phyloP scores from a whole-genome alignment of 2,113 vertebrate species.

The Phalacrocorax brasilianus region DNA sequence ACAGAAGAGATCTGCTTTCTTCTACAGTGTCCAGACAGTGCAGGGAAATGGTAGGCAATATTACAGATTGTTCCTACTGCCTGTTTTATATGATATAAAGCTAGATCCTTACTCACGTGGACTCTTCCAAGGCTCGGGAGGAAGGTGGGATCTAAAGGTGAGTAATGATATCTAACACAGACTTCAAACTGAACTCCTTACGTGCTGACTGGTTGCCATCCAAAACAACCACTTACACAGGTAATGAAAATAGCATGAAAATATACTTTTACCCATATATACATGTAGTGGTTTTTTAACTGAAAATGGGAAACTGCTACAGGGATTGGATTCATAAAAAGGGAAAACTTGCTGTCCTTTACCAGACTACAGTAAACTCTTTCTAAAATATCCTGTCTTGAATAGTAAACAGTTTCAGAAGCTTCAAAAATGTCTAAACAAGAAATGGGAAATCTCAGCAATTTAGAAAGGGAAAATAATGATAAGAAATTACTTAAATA shows the following conservation, averaged over 20 bases:
- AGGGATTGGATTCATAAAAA: not conserved
- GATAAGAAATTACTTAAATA: not conserved
- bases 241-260: not conserved
- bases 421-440: not conserved
- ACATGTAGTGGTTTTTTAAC: not conserved
- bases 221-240: not conserved
- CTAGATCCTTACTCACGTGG: not conserved
- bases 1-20: not conserved
- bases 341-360: not conserved
- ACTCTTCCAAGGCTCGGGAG: rapidly evolving
- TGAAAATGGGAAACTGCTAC: not conserved
- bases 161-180: not conserved
- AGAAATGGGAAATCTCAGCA: not conserved
- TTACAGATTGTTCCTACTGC: not conserved
- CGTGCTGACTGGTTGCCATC: not conserved
- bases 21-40: not conserved
- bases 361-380: not conserved
- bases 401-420: not conserved
- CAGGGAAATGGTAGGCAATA: not conserved
- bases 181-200: not conserved
- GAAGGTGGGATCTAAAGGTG: not conserved
- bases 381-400: not conserved
- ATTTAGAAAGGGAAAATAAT: not conserved
- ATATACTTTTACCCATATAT: not conserved
- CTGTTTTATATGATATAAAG: not conserved